Base-by-base conservation (phyloP, 2,888 invertebrate species). In the Mimas tiliae region DNA sequence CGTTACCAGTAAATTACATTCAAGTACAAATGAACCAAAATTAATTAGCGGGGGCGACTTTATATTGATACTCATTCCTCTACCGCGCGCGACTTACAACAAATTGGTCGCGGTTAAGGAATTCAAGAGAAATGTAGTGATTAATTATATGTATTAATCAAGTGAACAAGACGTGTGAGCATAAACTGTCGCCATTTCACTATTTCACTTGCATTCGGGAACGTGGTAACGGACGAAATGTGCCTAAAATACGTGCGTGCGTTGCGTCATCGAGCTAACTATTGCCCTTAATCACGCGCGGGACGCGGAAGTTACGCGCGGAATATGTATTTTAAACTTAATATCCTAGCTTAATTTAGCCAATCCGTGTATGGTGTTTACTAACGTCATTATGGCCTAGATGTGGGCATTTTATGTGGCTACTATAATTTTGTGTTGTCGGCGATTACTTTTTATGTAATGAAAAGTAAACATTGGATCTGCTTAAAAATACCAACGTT, bases 211-310 rank as follows among this genome's bases (percentile, higher is more conserved):
- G 55, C 34, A 52, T 50, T 80, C 79, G 79, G 74, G 73, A 74
- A 72, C 69, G 72, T 78, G 71, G 77, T 77, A 82, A 79, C 73
- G 75, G 75, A 72, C 78, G 77, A 80, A 84, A 83, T 79, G 72
- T 71, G 76, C 74, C 79, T 66, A 81, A 84, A 85, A 85, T 86
- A 85, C 71, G 71, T 45, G 38, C 38, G 27, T 74, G 66, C 55
- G 72, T 85, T 84, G 76, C 85, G 77, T 80, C 81, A 85, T 66
- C 66, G 47, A 64, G 67, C 69, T 65, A 75, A 72, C 77, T 76
- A 78, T 75, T 79, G 77, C 81, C 80, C 79, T 79, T 82, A 82
- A 82, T 81, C 77, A 75, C 76, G 74, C 78, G 75, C 74, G 73
- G 74, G 66, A 78, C 72, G 75, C 77, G 78, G 74, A 76, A 70